These are phyloP conservation scores for Sinosuthora webbiana DNA, from an alignment of 2,113 vertebrate genomes.

Conservation along the genomic window DNA sequence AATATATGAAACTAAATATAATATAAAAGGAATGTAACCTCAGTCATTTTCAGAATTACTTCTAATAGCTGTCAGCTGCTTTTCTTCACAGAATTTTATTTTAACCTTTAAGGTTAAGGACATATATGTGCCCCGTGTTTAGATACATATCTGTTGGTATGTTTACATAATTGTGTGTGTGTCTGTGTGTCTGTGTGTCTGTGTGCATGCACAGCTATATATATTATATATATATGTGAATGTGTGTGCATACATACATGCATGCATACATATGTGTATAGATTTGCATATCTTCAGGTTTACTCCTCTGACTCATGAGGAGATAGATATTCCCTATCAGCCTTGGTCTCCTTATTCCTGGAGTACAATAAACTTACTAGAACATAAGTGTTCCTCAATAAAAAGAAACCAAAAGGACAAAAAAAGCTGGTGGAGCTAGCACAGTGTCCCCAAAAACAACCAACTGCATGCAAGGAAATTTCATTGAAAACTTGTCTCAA, in stretches of 20 bases:
- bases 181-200: background rate
- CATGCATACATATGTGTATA: background rate
- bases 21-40: background rate
- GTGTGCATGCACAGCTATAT: background rate
- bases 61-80: accelerated
- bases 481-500: background rate
- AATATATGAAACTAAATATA: background rate
- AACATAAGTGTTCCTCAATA: background rate
- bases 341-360: background rate
- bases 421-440: background rate
- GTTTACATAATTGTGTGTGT: background rate
- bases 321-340: background rate
- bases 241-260: background rate
- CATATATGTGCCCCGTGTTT: background rate
- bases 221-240: too few species aligned
- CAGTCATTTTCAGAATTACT: background rate
- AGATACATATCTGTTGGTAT: background rate
- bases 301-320: background rate
- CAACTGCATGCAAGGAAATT: background rate
- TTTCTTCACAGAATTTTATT: background rate
- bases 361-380: background rate
- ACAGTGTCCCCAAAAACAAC: background rate
- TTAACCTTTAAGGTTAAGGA: background rate
- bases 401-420: background rate
- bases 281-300: background rate